Conservation (phyloP, 1,140 invertebrate species). For the Zaprionus camerounensis region DNA sequence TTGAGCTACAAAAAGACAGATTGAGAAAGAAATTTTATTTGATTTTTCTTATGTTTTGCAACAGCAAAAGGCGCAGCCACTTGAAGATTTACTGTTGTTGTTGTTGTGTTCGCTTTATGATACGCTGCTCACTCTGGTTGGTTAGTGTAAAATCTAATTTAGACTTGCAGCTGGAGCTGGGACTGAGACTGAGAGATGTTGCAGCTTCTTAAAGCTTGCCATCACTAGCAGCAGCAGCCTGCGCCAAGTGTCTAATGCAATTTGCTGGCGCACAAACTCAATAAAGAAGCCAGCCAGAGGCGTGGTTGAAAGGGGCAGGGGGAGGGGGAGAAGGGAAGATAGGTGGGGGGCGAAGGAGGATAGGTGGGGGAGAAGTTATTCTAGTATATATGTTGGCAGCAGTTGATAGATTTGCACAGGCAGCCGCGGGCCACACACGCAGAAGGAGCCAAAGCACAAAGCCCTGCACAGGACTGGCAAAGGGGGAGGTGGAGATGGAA, state of each 20-base stretch:
- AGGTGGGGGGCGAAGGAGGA: not conserved
- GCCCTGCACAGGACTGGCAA: slow-evolving; percentile 1
- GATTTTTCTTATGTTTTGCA: slow-evolving; percentile 23
- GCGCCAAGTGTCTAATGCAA: slow-evolving; percentile 76
- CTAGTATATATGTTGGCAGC: slow-evolving; percentile 19
- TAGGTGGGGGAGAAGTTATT: slow-evolving; percentile 2
- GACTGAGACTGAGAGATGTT: not conserved
- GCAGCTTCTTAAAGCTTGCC: slow-evolving; percentile 43
- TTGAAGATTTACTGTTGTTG: slow-evolving; percentile 34
- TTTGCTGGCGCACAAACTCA: slow-evolving; percentile 76
- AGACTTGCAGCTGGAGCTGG: slow-evolving; percentile 46
- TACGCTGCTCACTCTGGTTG: slow-evolving; percentile 46
- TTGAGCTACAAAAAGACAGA: slow-evolving; percentile 41
- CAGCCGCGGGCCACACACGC: slow-evolving; percentile 77
- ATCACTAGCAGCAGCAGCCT: slow-evolving; percentile 1
- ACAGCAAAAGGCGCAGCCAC: slow-evolving; percentile 33
- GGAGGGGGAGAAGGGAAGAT: not conserved
- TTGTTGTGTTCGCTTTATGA: slow-evolving; percentile 51
- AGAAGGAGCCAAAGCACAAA: slow-evolving; percentile 35
- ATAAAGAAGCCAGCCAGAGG: slow-evolving; percentile 58
- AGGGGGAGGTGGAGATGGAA: not conserved
- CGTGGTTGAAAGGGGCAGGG: not conserved
- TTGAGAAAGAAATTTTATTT: slow-evolving; percentile 9
- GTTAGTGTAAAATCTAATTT: slow-evolving; percentile 60
- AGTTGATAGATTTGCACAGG: slow-evolving; percentile 70